These are phyloP conservation scores for Pimpla rufipes DNA, from an alignment of 2,888 invertebrate species.

Conservation along the genomic window DNA sequence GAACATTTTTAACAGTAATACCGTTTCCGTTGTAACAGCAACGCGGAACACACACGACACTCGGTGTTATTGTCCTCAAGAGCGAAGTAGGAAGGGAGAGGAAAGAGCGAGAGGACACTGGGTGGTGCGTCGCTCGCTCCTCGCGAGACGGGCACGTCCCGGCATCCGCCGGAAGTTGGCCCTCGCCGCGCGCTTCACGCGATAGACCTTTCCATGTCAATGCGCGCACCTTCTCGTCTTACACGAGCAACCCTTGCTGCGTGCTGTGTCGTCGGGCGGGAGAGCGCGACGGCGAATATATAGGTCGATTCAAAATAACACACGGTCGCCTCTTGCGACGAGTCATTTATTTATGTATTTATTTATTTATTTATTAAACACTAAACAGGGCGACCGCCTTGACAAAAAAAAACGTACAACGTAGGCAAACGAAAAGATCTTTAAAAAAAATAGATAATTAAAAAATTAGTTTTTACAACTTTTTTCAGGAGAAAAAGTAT, in stretches of 20 bases:
- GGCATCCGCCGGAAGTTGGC: constrained; percentile 68
- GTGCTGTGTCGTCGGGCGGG: neutral
- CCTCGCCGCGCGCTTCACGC: constrained; percentile 66
- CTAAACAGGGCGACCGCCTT: too few relatives aligned
- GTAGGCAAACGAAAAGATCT: too few relatives aligned
- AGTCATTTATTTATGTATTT: too few relatives aligned
- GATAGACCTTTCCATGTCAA: constrained; percentile 66
- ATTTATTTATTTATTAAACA: too few relatives aligned
- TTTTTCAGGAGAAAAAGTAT: too few relatives aligned
- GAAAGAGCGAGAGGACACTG: constrained; percentile 11
- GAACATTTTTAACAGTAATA: too few relatives aligned
- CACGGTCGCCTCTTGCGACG: neutral
- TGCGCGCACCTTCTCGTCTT: constrained; percentile 66
- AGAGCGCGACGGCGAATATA: neutral
- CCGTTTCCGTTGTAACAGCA: constrained; percentile 27
- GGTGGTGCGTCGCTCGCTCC: constrained; percentile 53
- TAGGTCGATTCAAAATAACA: neutral
- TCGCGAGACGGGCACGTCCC: constrained; percentile 63
- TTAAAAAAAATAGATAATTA: too few relatives aligned
- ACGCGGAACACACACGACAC: constrained; percentile 47
- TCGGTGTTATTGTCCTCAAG: constrained; percentile 61
- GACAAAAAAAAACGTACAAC: too few relatives aligned
- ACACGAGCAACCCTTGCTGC: constrained; percentile 45
- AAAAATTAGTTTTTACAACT: too few relatives aligned
- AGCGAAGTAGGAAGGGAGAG: constrained; percentile 30